A percentile compares a stretch with the other conserved stretches of the same genome.
Conservation (phyloP, 1,140 invertebrate species). For the Drosophila sp. region DNA sequence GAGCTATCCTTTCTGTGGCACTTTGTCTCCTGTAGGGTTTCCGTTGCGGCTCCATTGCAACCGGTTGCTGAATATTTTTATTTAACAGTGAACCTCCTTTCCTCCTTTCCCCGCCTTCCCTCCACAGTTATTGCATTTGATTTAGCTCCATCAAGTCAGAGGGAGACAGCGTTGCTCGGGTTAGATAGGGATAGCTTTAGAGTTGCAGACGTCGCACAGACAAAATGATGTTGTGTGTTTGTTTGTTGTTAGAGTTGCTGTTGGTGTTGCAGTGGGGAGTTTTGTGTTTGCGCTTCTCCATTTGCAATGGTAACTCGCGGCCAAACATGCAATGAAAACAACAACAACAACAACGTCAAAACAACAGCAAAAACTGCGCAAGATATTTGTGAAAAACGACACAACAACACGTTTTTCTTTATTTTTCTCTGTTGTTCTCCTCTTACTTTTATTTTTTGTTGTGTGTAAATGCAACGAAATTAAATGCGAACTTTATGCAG, state of each 20-base stretch:
- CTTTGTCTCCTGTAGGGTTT: conserved; percentile 21
- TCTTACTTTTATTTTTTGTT: conserved; percentile 2
- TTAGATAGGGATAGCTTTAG: conserved; percentile 15
- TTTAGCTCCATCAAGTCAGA: conserved; percentile 63
- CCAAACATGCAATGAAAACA: conserved; percentile 69
- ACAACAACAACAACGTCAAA: conserved; percentile 29
- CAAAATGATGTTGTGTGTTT: conserved; percentile 54
- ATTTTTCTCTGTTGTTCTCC: background rate
- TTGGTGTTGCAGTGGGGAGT: background rate
- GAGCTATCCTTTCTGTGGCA: background rate
- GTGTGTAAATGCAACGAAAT: conserved; percentile 63
- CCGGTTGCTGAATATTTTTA: conserved; percentile 51
- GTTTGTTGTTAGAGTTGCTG: conserved; percentile 16
- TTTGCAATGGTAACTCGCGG: conserved; percentile 73
- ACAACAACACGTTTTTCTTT: conserved; percentile 22
- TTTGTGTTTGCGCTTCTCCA: conserved; percentile 33
- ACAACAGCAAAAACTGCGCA: conserved; percentile 13
- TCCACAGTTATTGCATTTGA: conserved; percentile 75
- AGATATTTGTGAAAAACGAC: conserved; percentile 56
- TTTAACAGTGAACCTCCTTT: conserved; percentile 46
- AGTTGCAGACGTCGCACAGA: conserved; percentile 65
- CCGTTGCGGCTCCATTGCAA: conserved; percentile 32
- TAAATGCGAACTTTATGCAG: conserved; percentile 80
- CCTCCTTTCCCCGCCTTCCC: background rate
- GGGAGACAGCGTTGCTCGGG: background rate